Base-by-base conservation (phyloP, 2,113 vertebrate species). In the Gasterosteus nipponicus region DNA sequence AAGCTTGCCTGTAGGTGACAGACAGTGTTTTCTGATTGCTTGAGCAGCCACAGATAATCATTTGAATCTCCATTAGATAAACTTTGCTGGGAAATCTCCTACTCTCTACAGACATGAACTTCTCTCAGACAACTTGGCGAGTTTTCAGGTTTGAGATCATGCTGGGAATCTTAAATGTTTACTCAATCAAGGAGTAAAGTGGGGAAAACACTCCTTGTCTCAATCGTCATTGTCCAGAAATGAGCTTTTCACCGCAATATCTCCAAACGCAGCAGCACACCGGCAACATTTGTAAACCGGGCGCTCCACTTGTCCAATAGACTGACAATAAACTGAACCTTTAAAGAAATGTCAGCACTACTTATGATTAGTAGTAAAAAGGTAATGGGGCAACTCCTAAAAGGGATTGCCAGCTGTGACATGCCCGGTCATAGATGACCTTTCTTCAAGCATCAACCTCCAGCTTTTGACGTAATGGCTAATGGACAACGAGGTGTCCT, bases 1-100 rank as follows among this genome's bases (percentile, higher is more conserved):
- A 77, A 75, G 44, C 63, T 58, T 58, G 8, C 31, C 74, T 74
- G 64, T 56, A 41, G 35, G 42, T 58, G 75, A 77, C 46, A 58
- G 46, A 71, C 33, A 42, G 72, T 80, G 47, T 78, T 85, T 69
- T 67, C 54, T 82, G 72, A 80, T 76, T 73, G 78, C 69, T 60
- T 65, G 60, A 72, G 61, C 44, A 67, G 39, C 70, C 73, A 54
- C 67, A 49, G 46, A 83, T 65, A 71, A 75, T 68, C 49, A 75
- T 72, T 81, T 68, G 54, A 82, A 76, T 67, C 70, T 58, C 58
- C 44, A 78, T 75, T 71, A 79, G 65, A 65, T 77, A 47, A 75
- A 78, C 8, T 66, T 77, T 29, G 42, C 42, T 7, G 58, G 59
- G 61, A 85, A 78, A 84, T 63, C 57, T 74, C 41, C 77, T 65